Conservation (phyloP, 2,888 invertebrate species). For the Drosophila falleni region DNA sequence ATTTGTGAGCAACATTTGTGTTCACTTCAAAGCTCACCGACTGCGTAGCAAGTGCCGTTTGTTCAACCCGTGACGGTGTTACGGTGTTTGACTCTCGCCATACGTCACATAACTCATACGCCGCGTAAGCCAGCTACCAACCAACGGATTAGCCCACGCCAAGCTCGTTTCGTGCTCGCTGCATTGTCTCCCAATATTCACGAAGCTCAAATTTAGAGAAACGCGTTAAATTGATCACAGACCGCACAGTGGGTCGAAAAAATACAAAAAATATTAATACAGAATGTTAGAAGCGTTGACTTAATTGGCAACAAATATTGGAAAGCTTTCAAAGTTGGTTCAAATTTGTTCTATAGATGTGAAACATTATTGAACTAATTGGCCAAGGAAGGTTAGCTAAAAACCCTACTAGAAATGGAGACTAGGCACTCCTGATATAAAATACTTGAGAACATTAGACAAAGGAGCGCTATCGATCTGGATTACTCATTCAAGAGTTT, state of each 20-base stretch:
- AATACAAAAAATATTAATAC: neutral
- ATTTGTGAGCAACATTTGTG: constrained; percentile 62
- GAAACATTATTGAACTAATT: too few species aligned
- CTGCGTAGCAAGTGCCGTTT: constrained; percentile 64
- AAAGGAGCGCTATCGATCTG: too few species aligned
- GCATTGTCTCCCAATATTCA: constrained; percentile 31
- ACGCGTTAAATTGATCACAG: constrained; percentile 12
- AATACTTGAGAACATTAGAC: too few species aligned
- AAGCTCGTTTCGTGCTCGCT: constrained; percentile 15
- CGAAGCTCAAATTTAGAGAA: constrained; percentile 28
- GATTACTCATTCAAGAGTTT: too few species aligned
- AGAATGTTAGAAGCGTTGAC: neutral
- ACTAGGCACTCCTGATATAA: too few species aligned
- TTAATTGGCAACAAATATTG: too few species aligned
- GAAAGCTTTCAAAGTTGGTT: too few species aligned
- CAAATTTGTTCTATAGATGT: too few species aligned
- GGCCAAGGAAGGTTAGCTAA: too few species aligned
- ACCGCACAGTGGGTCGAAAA: constrained; percentile 7
- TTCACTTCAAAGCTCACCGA: constrained; percentile 67
- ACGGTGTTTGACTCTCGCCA: constrained; percentile 28
- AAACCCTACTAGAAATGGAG: too few species aligned
- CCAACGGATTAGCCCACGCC: constrained; percentile 41
- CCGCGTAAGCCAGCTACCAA: constrained; percentile 44
- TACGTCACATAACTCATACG: constrained; percentile 65
- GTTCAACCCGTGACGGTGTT: constrained; percentile 49